phyloP scores from a whole-genome alignment of 2,113 vertebrate genomes.

The Syngnathus typhle region DNA sequence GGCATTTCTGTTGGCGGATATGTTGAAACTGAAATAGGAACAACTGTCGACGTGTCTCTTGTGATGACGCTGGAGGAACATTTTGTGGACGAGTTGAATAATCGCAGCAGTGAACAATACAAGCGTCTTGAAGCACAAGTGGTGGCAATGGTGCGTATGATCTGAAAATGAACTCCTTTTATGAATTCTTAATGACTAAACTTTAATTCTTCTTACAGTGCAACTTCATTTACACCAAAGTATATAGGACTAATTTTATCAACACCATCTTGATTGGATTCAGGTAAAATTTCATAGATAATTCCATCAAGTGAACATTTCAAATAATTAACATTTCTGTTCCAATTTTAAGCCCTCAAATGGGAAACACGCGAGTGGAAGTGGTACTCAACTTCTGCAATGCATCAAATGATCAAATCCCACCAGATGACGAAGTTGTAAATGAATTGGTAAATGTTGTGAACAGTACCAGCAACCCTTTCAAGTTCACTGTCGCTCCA shows the following conservation, averaged over 20 bases:
- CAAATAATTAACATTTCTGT: background rate
- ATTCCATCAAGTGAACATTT: background rate
- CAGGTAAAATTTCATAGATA: background rate
- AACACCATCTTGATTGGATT: background rate
- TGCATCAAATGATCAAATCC: background rate
- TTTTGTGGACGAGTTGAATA: background rate
- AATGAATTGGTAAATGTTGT: background rate
- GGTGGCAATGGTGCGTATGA: background rate
- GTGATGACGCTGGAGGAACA: background rate
- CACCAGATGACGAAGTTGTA: background rate
- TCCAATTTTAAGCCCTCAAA: background rate
- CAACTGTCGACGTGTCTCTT: background rate
- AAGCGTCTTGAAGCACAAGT: background rate
- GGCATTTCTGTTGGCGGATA: background rate
- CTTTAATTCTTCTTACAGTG: background rate
- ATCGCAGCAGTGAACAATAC: constrained; percentile 9
- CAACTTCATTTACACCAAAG: background rate
- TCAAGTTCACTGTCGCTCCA: background rate
- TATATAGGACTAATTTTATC: background rate
- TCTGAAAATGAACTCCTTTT: background rate
- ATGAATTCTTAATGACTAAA: background rate
- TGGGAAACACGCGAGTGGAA: constrained; percentile 1
- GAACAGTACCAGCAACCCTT: background rate
- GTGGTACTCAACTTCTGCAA: constrained; percentile 1
- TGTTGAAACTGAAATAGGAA: background rate